These are phyloP conservation scores for Sinohyriopsis cumingii DNA, from an alignment of 2,888 invertebrate species.

Conservation along the genomic window DNA sequence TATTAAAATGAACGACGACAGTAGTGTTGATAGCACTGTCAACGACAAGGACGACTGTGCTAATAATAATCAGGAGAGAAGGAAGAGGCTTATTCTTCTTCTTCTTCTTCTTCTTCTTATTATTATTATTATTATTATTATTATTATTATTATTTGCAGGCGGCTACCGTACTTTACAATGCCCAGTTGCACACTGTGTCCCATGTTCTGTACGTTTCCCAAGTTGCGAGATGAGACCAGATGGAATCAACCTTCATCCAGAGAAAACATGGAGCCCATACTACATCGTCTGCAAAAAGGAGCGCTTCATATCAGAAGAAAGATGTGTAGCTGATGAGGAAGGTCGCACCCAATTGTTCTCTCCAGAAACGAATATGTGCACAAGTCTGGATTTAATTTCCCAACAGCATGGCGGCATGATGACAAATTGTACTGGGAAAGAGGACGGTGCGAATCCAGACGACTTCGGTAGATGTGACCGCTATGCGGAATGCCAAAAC, in stretches of 20 bases:
- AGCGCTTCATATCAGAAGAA: conserved; percentile 22
- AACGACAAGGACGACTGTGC: too few species aligned
- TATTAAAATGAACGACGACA: too few species aligned
- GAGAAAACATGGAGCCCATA: conserved; percentile 29
- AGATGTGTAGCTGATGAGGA: conserved; percentile 22
- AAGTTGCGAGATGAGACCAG: conserved; percentile 32
- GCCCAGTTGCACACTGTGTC: conserved; percentile 28
- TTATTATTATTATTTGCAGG: conserved; percentile 18
- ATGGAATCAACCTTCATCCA: conserved; percentile 32
- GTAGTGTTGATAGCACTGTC: too few species aligned
- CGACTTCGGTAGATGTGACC: conserved; percentile 46
- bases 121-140: too few species aligned
- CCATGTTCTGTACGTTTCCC: conserved; percentile 32
- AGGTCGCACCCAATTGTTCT: conserved; percentile 31
- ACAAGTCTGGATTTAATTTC: conserved; percentile 35
- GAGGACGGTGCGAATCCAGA: conserved; percentile 45
- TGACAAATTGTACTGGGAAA: conserved; percentile 33
- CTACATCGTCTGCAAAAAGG: conserved; percentile 33
- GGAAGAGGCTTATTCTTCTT: too few species aligned
- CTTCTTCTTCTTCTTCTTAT: too few species aligned
- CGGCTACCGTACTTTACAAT: conserved; percentile 29
- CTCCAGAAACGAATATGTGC: conserved; percentile 43
- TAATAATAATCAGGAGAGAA: too few species aligned
- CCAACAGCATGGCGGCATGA: conserved; percentile 42
- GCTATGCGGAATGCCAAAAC: conserved; percentile 41